Conservation (phyloP, 1,140 invertebrate species). For the Luehdorfia chinensis region DNA sequence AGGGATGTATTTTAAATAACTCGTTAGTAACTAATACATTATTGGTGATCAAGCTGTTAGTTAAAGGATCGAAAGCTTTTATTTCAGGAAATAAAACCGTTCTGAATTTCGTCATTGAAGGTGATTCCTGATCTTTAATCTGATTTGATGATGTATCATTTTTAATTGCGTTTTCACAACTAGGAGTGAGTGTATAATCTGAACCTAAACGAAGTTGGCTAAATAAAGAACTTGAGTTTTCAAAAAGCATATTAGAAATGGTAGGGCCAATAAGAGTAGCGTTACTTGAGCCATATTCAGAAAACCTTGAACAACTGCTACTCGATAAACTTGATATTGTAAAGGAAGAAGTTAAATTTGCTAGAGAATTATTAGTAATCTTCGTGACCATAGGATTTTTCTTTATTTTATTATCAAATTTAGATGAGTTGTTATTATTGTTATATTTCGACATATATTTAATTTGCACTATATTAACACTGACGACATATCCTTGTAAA, state of each 20-base stretch:
- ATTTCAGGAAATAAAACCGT: conserved; percentile 1
- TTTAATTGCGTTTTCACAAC: conserved; percentile 12
- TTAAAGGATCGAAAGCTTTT: no score
- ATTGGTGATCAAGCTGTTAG: no score
- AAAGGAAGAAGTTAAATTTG: background rate
- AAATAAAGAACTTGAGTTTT: conserved; percentile 32
- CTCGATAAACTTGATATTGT: background rate
- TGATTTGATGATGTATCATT: background rate
- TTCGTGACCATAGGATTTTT: background rate
- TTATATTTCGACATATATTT: conserved; percentile 1
- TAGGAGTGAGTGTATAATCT: conserved; percentile 22
- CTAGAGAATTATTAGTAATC: background rate
- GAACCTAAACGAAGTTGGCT: conserved; percentile 24
- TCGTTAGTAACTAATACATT: no score
- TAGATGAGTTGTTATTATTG: background rate
- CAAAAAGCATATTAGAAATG: conserved; percentile 18
- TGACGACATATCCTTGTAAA: conserved; percentile 7
- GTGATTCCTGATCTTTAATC: background rate
- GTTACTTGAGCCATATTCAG: conserved; percentile 4
- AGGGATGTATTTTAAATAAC: no score
- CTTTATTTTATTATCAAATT: background rate
- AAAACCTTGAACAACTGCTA: conserved; percentile 7
- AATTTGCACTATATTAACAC: conserved; percentile 10
- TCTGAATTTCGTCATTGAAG: background rate
- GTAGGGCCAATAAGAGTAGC: background rate